A percentile compares a stretch with the other conserved stretches of the same genome.
These are phyloP conservation scores for Pseudomugil tenellus DNA, from an alignment of 2,797 vertebrate species.

Conservation along the genomic window DNA sequence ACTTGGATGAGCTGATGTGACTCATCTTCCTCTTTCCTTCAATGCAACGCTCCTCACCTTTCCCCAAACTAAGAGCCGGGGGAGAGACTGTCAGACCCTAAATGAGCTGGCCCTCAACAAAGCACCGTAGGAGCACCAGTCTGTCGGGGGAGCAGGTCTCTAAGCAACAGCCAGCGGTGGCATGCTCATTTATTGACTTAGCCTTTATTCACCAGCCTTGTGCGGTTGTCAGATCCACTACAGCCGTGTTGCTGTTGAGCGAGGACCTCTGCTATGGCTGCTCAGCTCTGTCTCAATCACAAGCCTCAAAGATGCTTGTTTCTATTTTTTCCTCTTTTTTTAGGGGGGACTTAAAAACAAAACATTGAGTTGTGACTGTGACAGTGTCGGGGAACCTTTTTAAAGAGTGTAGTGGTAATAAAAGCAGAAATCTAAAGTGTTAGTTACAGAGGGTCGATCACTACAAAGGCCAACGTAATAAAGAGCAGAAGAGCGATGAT, in stretches of 20 bases:
- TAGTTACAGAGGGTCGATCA: conserved; percentile 14
- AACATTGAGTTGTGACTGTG: conserved; percentile 18
- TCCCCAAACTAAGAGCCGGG: conserved; percentile 33
- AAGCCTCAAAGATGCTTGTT: conserved; percentile 33
- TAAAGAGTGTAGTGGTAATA: conserved; percentile 16
- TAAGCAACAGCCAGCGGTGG: conserved; percentile 68
- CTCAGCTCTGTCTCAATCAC: conserved; percentile 52
- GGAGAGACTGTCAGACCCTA: conserved; percentile 41
- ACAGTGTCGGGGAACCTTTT: conserved; percentile 26
- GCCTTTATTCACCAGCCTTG: conserved; percentile 55
- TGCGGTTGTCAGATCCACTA: conserved; percentile 57
- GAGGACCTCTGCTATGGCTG: conserved; percentile 40
- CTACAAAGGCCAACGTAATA: conserved; percentile 16
- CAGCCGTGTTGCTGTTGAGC: conserved; percentile 36
- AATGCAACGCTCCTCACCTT: conserved; percentile 23
- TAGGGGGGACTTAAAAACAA: conserved; percentile 24
- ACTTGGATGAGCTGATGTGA: not conserved
- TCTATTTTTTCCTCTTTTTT: not conserved
- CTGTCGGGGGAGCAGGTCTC: conserved; percentile 57
- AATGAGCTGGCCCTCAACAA: conserved; percentile 61
- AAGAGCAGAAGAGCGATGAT: conserved; percentile 1
- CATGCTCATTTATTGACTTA: conserved; percentile 73
- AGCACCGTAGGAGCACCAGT: conserved; percentile 56
- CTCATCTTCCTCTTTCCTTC: conserved; percentile 7
- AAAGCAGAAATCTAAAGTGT: conserved; percentile 26